Evolutionary conservation across 2,113 vertebrate species (phyloP), one percentile per base, ranked within the genome.

Genomic region (Vulpes vulpes): DNA sequence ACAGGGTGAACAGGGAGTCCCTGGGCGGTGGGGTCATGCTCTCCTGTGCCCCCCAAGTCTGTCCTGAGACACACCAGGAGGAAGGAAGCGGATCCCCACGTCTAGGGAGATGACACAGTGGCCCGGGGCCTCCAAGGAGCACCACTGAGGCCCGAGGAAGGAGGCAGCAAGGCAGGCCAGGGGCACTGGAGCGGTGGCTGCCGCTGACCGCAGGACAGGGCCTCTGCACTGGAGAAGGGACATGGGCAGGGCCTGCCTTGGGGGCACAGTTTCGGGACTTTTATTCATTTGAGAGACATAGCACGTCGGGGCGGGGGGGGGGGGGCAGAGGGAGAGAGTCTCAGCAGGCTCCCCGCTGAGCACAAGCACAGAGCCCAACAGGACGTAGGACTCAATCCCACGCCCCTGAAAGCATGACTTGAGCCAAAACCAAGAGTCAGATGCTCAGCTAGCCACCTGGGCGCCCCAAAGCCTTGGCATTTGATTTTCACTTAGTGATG

Each of bases 21-120:
- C 85, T 12, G 2, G 3, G 51, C 25, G 43, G 67, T 43, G 1
- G 25, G 19, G 15, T 3, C 38, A 15, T 2, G 1, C 14, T 11
- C 38, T 17, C 8, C 64, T 53, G 53, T 6, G 9, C 60, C 3
- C 59, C 30, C 71, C 1, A 6, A 3, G 22, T 5, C 19, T 19
- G 71, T 22, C 57, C 17, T 23, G 69, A 67, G 69, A 49, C 30
- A 10, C 30, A 9, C 35, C 25, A 49, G 59, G 22, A 76, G 51
- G 69, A 51, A 78, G 35, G 22, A 32, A 5, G 64, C 8, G 6
- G 10, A 35, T 57, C 22, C 65, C 59, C 20, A 6, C 0, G 2
- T 2, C 20, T 2, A 32, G 7, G 20, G 20, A 3, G 14, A 2
- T 5, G 20, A n/a, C 12, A 22, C 10, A 11, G 69, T 15, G 12